Evolutionary conservation across 2,113 vertebrate genomes (phyloP), one percentile per base, ranked within the genome.

Genomic region (Hypomesus transpacificus): DNA sequence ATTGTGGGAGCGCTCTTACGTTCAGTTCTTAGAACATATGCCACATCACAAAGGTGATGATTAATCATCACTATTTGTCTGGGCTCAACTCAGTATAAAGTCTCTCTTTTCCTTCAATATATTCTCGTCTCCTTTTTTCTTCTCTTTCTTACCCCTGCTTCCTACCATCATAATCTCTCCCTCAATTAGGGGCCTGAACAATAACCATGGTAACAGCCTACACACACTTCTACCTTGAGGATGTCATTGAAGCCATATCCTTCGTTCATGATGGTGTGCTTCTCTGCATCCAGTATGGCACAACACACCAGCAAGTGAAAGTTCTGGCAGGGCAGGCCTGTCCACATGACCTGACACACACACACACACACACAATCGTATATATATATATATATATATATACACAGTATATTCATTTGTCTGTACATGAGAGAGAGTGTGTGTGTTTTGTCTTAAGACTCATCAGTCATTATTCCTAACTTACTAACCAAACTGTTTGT

Each of bases 221-320:
- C 14, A 18, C 53, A 26, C 51, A 51, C 20, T 21, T 13, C 22
- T 88, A 95, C 94, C 93, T 95, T 95, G 69, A 95, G 83, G 87
- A 95, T 95, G 89, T 95, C 93, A 88, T 94, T 95, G 82, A 95
- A 95, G 54, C 93, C 93, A 79, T 91, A 95, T 79, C 91, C 91
- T 14, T 93, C 90, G 69, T 94, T 92, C 91, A 94, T 94, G 82
- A 95, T 95, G 86, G 93, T 91, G 70, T 94, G 91, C 75, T 94
- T 94, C 89, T 95, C 94, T 65, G 92, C 92, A 84, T 95, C 94
- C 82, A 95, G 69, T 82, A 95, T 92, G 82, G 94, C 94, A 86
- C 94, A 95, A 81, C 94, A 95, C 78, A 95, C 88, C 73, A 95
- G 92, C 84, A 95, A 92, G 85, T 95, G 94, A 71, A 94, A 95